These are phyloP conservation scores for Linnaemya tessellans DNA, from an alignment of 2,888 invertebrate genomes.

Conservation along the genomic window DNA sequence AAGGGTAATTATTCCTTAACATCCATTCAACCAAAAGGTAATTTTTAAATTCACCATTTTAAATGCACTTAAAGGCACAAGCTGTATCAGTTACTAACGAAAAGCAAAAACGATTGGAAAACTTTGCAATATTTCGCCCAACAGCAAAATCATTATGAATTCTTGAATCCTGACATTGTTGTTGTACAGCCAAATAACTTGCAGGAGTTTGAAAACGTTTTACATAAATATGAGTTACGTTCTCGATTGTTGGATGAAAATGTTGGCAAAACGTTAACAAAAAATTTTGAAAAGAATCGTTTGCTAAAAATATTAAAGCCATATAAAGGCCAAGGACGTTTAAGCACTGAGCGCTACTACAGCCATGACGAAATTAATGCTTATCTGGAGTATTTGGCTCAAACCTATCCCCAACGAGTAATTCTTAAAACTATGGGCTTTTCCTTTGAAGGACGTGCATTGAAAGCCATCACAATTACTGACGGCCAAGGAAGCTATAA, in stretches of 20 bases:
- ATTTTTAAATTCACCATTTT: conserved; percentile 9
- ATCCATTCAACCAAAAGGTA: too few species aligned
- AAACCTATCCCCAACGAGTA: conserved; percentile 84
- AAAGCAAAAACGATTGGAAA: background rate
- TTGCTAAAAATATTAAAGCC: conserved; percentile 71
- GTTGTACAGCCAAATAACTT: conserved; percentile 24
- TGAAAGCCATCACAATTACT: conserved; percentile 87
- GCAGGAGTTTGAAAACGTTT: conserved; percentile 71
- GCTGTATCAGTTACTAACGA: conserved; percentile 34
- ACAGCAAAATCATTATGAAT: conserved; percentile 28
- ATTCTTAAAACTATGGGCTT: conserved; percentile 85
- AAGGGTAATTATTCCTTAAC: conserved; percentile 35
- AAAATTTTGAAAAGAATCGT: conserved; percentile 74
- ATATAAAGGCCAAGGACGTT: conserved; percentile 75
- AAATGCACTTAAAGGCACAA: conserved; percentile 40
- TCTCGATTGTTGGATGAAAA: conserved; percentile 75
- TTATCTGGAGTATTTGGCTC: conserved; percentile 84
- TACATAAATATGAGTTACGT: conserved; percentile 69
- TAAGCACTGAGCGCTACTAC: conserved; percentile 78
- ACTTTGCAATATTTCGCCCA: background rate
- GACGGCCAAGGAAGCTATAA: conserved; percentile 83
- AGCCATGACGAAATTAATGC: conserved; percentile 83
- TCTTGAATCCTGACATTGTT: conserved; percentile 35
- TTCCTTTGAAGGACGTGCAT: conserved; percentile 85
- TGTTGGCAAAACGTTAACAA: conserved; percentile 75